These are phyloP conservation scores for Myiagra hebetior DNA, from an alignment of 2,113 vertebrate genomes.

Conservation along the genomic window DNA sequence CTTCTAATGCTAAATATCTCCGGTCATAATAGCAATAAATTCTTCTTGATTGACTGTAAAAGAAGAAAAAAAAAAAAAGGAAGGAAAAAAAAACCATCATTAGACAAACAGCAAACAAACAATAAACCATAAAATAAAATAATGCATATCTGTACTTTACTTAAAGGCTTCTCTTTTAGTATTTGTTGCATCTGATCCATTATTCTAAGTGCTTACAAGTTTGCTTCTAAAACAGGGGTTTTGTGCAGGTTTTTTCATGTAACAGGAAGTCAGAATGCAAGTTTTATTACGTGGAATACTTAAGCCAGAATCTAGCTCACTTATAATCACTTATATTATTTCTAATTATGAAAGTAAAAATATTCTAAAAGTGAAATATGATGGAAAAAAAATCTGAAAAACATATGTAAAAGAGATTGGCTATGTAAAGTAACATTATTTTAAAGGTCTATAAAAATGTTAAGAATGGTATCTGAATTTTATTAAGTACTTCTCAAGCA, in stretches of 20 bases:
- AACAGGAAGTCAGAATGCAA: not conserved
- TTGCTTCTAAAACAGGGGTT: not conserved
- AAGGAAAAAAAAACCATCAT: not conserved
- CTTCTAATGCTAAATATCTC: slow-evolving; percentile 82
- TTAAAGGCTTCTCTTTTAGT: not conserved
- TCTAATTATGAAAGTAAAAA: not conserved
- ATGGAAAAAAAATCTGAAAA: not conserved
- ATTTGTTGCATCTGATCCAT: not conserved
- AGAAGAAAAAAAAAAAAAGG: not conserved
- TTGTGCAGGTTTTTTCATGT: not conserved
- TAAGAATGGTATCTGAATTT: not conserved
- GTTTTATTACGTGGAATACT: not conserved
- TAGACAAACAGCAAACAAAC: not conserved
- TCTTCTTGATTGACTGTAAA: slow-evolving; percentile 92
- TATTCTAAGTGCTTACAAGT: not conserved
- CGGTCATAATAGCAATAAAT: slow-evolving; percentile 94
- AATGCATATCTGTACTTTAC: not conserved
- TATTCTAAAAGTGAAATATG: not conserved
- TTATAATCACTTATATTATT: not conserved
- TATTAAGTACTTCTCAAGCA: not conserved
- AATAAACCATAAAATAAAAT: not conserved
- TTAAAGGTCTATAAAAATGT: not conserved
- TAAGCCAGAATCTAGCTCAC: not conserved
- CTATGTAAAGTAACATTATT: not conserved
- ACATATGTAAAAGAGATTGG: not conserved